Percentiles rank a stretch among this genome's conserved stretches.
Evolutionary conservation across 2,797 vertebrate species (phyloP).

Genomic region (Myotis planiceps): DNA sequence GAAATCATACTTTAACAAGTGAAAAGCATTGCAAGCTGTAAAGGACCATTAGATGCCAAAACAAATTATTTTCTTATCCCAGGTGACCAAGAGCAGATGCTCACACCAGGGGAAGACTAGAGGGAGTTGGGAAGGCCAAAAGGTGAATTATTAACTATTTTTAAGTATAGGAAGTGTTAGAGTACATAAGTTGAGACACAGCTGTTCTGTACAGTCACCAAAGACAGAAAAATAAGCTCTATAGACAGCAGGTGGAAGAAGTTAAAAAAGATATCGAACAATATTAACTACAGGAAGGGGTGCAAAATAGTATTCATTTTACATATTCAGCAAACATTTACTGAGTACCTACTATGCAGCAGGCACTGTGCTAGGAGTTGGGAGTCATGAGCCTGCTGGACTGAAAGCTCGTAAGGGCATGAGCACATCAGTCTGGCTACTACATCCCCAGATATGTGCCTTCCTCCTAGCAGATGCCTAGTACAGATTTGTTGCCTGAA

Average conservation of each 20-base stretch:
- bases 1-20: not conserved
- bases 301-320: not conserved
- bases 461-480: not conserved
- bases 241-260: not conserved
- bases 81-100: conserved; percentile 2
- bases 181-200: not conserved
- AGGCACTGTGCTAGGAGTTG: not conserved
- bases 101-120: not conserved
- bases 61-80: conserved; percentile 18
- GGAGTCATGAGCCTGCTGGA: not conserved
- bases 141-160: conserved; percentile 44
- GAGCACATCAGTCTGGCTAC: too few species aligned
- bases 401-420: not conserved
- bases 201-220: not conserved
- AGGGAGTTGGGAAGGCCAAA: not conserved
- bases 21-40: not conserved
- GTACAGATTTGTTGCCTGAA: not conserved
- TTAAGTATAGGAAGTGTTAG: not conserved
- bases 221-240: not conserved
- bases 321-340: not conserved
- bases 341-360: not conserved
- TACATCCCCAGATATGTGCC: not conserved
- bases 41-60: not conserved
- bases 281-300: not conserved
- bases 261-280: not conserved